These are phyloP conservation scores for Acanthurus lineatus DNA, from an alignment of 2,797 vertebrate species.

Conservation along the genomic window DNA sequence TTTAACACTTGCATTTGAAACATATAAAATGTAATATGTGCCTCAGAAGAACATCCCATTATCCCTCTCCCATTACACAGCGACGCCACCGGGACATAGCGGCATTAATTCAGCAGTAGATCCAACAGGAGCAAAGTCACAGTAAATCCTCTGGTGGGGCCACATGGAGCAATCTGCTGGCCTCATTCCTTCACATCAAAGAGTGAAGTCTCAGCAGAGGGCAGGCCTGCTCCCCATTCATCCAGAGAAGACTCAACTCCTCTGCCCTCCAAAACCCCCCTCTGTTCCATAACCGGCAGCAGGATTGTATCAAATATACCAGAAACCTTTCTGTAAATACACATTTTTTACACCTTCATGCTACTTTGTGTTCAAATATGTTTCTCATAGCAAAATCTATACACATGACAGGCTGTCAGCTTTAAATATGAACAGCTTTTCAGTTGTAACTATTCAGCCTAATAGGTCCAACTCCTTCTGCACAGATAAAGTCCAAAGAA, in stretches of 20 bases:
- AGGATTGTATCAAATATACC: slow-evolving; percentile 47
- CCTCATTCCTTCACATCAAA: slow-evolving; percentile 80
- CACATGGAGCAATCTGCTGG: slow-evolving; percentile 47
- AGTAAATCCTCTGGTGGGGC: slow-evolving; percentile 58
- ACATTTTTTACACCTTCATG: slow-evolving; percentile 19
- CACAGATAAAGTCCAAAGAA: slow-evolving; percentile 28
- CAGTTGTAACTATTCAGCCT: slow-evolving; percentile 3
- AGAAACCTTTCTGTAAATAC: slow-evolving; percentile 46
- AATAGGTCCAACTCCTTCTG: slow-evolving; percentile 21
- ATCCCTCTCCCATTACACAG: slow-evolving; percentile 26
- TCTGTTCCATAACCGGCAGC: slow-evolving; percentile 40
- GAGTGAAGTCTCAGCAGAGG: slow-evolving; percentile 53
- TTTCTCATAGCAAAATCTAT: slow-evolving; percentile 13
- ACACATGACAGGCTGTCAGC: slow-evolving; percentile 12
- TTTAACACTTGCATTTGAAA: slow-evolving; percentile 19
- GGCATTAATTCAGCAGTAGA: slow-evolving; percentile 42
- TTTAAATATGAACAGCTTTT: slow-evolving; percentile 23
- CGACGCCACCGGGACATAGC: slow-evolving; percentile 11
- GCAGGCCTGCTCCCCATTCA: slow-evolving; percentile 30
- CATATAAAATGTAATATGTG: background rate
- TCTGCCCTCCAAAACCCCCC: background rate
- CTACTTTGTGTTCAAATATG: background rate
- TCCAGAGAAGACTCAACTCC: slow-evolving; percentile 30
- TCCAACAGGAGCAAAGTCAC: slow-evolving; percentile 51
- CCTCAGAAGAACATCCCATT: slow-evolving; percentile 18